Base-by-base conservation (phyloP, 2,888 invertebrate genomes). In the Tinea pellionella region DNA sequence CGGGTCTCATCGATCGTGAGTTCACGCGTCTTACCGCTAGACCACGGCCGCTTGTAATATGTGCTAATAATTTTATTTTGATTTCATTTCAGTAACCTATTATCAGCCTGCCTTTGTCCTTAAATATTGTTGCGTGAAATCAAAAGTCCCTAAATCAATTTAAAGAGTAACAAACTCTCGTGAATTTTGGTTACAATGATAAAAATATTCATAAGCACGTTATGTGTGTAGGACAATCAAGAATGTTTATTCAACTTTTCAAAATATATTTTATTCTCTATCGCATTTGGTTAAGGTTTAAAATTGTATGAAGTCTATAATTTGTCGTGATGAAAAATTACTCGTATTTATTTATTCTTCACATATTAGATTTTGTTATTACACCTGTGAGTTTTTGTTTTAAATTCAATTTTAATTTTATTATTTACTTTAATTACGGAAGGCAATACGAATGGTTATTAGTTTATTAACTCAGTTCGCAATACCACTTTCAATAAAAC, bases 191-290 rank as follows among this genome's bases (percentile, higher is more conserved):
- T 55, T 55, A 55, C 55, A 69, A 72, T 68, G 65, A 69, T 66
- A 67, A 71, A 70, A 69, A 73, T 75, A 75, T 75, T 75, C 73
- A 69, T 69, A 65, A 64, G 69, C 74, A 74, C 73, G 75, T 37
- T 37, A 37, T 37, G 24, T 24, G 24, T 24, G 24, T 24, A 24
- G 9, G 2, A 37, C 9, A 37, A 37, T 37, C 37, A 37, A 37
- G 4, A 37, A 37, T 37, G 2, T 37, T 37, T 37, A 37, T 9
- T 6, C 9, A 37, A 37, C 37, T 2, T 37, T 12, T 37, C 37
- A 37, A 9, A 12, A 9, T 2, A 37, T 37, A 12, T 37, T 37
- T n/a, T 12, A 37, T n/a, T 2, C 9, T 37, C 37, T 12, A 2
- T 37, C 37, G 9, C 2, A 37, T 24, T 2, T 37, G n/a, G n/a